These are phyloP conservation scores for Lycocorax pyrrhopterus DNA, from an alignment of 2,113 vertebrate genomes.

Conservation along the genomic window DNA sequence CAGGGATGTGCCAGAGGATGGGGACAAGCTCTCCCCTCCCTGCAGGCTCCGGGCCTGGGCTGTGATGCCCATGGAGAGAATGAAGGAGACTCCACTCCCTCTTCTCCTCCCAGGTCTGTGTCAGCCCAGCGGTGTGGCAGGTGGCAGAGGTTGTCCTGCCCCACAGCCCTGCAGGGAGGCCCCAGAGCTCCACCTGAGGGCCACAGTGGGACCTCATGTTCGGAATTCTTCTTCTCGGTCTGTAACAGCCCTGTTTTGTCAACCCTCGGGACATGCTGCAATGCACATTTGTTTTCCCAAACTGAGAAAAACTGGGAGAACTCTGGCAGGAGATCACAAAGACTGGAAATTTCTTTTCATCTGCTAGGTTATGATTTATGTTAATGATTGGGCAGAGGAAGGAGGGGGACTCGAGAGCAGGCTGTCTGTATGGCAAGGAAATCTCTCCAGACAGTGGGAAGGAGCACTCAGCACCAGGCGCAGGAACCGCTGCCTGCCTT, in stretches of 20 bases:
- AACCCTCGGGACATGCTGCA: slow-evolving; percentile 1
- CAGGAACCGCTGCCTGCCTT: not conserved
- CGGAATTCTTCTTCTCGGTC: not conserved
- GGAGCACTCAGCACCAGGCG: not conserved
- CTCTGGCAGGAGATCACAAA: slow-evolving; percentile 64
- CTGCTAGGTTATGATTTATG: slow-evolving; percentile 67
- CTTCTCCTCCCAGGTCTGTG: fast-evolving
- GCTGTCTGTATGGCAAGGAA: slow-evolving; percentile 20
- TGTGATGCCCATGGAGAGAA: not conserved
- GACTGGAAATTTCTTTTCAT: slow-evolving; percentile 63
- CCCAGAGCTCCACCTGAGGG: not conserved
- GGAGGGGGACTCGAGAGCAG: slow-evolving; percentile 24
- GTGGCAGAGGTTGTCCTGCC: not conserved
- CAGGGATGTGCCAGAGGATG: not conserved
- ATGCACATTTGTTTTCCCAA: slow-evolving; percentile 60
- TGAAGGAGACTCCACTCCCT: not conserved
- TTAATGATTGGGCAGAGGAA: slow-evolving; percentile 52
- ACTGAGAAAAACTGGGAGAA: slow-evolving; percentile 57
- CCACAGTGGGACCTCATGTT: fast-evolving
- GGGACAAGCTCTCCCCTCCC: not conserved
- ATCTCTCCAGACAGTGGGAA: slow-evolving; percentile 39
- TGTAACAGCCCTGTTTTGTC: not conserved
- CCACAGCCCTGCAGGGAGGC: not conserved
- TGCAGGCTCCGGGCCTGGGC: fast-evolving
- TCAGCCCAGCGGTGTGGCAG: not conserved